Evolutionary conservation across 2,888 invertebrate species (phyloP), one percentile per base, ranked within the genome.

Genomic region (Aspidiotus rigidus): DNA sequence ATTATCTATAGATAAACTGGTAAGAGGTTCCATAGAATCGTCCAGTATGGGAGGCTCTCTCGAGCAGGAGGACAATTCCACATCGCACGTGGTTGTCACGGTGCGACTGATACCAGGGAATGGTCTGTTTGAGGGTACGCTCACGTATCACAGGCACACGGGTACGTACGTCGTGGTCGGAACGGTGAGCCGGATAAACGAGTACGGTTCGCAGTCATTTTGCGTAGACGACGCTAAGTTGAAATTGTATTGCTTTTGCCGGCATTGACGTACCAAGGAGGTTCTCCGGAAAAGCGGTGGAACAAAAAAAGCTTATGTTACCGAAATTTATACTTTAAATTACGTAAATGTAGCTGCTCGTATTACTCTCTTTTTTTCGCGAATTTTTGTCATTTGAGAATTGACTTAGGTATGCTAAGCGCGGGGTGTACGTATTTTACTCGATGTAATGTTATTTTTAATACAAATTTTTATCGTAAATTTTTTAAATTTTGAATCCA

Each of bases 71-170:
- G 28, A 28, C 28, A 55, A 42, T 7, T 39, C 57, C 10, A 56
- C 83, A 78, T 78, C 79, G 42, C 85, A 89, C 76, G 85, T 84
- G 72, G 83, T 85, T 73, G 77, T 89, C 55, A 84, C 85, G 8
- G 75, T 86, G 72, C 79, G 82, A 71, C 86, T 87, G 0, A 72
- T 75, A 54, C 91, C 91, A 0, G 87, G 90, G 1, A 80, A 79
- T 60, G 90, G 84, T 0, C 78, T 87, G 61, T 93, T 93, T 76
- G 93, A 94, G 77, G 88, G 86, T 1, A 90, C 92, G 0, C 80
- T 93, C 7, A 79, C 85, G 39, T 67, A 60, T 9, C 49, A 67
- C 13, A 78, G 79, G 74, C 75, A 74, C n/a, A 75, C 75, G 10
- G 72, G 73, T n/a, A 74, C 73, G 55, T 83, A 81, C 77, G 76